Evolutionary conservation across 2,113 vertebrate genomes (phyloP).

Genomic region (Entomyzon cyanotis): DNA sequence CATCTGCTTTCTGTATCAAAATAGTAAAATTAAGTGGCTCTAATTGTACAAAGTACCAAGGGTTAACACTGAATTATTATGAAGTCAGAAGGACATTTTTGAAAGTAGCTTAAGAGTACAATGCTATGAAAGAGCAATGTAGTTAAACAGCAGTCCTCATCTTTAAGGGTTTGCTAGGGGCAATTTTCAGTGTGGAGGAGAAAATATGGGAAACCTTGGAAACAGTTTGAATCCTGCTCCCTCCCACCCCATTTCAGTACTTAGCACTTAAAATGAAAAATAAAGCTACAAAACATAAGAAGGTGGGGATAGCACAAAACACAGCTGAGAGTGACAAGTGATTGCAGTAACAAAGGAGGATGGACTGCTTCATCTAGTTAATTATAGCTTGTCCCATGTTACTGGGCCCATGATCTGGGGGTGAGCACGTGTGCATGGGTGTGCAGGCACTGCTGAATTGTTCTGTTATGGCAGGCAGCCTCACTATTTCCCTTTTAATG

Average conservation of each 20-base stretch:
- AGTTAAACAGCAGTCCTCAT: constrained; percentile 10
- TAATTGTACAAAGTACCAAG: constrained; percentile 55
- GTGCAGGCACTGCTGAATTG: not conserved
- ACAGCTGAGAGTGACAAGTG: constrained; percentile 44
- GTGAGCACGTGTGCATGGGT: not conserved
- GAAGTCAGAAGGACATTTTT: constrained; percentile 52
- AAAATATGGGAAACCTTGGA: not conserved
- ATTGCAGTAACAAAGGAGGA: constrained; percentile 16
- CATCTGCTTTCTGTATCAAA: constrained; percentile 47
- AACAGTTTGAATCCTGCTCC: not conserved
- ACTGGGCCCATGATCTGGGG: not conserved
- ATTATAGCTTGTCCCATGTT: constrained; percentile 7
- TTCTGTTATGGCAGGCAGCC: not conserved
- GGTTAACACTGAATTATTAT: constrained; percentile 24
- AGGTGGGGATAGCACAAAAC: not conserved
- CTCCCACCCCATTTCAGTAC: not conserved
- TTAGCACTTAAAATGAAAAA: constrained; percentile 17
- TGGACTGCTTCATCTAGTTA: constrained; percentile 45
- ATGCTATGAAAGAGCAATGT: constrained; percentile 38
- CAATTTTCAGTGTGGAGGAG: not conserved
- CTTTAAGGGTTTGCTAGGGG: not conserved
- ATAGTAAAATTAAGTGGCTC: constrained; percentile 52
- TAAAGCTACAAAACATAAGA: not conserved
- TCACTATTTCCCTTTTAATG: constrained; percentile 16
- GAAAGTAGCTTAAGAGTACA: constrained; percentile 26